A percentile compares a stretch with the other conserved stretches of the same genome.
phyloP scores from a whole-genome alignment of 1,140 invertebrate genomes.

The Brachionus sp. region DNA sequence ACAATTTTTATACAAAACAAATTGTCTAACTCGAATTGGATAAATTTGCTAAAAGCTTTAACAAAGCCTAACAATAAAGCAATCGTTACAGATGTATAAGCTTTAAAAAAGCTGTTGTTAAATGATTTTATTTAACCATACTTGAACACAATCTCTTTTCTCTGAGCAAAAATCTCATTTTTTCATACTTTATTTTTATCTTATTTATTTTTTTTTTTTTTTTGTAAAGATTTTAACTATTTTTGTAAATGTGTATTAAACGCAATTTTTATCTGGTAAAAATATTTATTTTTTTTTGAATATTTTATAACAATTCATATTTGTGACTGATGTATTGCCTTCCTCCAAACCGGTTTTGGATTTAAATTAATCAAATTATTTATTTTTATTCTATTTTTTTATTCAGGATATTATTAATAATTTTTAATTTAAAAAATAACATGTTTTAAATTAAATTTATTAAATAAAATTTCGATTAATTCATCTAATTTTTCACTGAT shows the following conservation, averaged over 20 bases:
- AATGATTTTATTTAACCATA: background rate
- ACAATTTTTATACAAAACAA: background rate
- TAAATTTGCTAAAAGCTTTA: background rate
- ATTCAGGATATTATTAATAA: background rate
- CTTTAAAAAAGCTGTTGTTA: background rate
- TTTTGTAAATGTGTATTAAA: constrained; percentile 7
- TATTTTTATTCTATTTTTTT: background rate
- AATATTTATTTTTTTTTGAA: background rate
- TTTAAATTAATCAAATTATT: background rate
- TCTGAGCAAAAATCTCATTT: background rate
- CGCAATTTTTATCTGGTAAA: background rate
- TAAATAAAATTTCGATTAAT: background rate
- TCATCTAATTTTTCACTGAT: background rate
- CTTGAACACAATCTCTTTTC: background rate
- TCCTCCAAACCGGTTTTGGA: background rate
- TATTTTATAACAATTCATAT: background rate
- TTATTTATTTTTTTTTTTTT: background rate
- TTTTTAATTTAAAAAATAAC: background rate
- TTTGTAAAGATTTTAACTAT: background rate
- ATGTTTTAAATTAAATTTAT: background rate
- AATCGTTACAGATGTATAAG: background rate
- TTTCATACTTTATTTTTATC: too few relatives aligned
- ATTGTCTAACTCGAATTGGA: background rate
- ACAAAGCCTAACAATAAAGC: background rate
- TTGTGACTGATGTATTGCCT: background rate